Evolutionary conservation across 1,140 invertebrate genomes (phyloP).

Genomic region (Euschistus heros): DNA sequence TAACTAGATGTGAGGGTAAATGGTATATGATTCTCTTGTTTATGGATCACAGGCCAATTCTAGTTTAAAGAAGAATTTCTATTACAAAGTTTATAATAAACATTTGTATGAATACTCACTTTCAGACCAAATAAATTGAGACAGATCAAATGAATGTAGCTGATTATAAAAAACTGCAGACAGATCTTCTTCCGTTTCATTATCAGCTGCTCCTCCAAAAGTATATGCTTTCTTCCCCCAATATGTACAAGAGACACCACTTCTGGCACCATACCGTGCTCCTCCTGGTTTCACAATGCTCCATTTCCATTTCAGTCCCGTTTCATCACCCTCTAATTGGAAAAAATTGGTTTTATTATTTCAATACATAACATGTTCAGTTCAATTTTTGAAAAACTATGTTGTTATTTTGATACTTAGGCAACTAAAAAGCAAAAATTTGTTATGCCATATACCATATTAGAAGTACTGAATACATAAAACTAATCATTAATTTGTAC

Average conservation of each 20-base stretch:
- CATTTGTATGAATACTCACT: conserved; percentile 32
- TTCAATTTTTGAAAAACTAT: conserved; percentile 12
- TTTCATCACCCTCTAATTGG: conserved; percentile 46
- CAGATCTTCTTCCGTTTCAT: conserved; percentile 62
- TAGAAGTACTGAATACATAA: too few relatives aligned
- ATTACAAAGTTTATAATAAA: too few relatives aligned
- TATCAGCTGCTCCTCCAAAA: conserved; percentile 67
- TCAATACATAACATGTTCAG: not conserved
- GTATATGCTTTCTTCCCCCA: conserved; percentile 50
- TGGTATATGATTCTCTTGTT: too few relatives aligned
- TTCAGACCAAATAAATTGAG: conserved; percentile 57
- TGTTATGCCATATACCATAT: too few relatives aligned
- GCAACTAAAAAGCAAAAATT: too few relatives aligned
- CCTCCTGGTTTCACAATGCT: conserved; percentile 55
- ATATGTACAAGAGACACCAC: conserved; percentile 47
- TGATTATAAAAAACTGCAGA: conserved; percentile 75
- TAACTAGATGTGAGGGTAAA: too few relatives aligned
- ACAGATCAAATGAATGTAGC: conserved; percentile 62
- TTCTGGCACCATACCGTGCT: conserved; percentile 50
- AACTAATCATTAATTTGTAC: too few relatives aligned
- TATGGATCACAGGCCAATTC: too few relatives aligned
- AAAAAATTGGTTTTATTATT: not conserved
- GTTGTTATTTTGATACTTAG: not conserved
- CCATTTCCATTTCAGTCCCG: conserved; percentile 67
- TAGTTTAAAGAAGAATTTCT: too few relatives aligned